Evolutionary conservation across 2,113 vertebrate species (phyloP), one percentile per base, ranked within the genome.

Genomic region (Burhinus oedicnemus): DNA sequence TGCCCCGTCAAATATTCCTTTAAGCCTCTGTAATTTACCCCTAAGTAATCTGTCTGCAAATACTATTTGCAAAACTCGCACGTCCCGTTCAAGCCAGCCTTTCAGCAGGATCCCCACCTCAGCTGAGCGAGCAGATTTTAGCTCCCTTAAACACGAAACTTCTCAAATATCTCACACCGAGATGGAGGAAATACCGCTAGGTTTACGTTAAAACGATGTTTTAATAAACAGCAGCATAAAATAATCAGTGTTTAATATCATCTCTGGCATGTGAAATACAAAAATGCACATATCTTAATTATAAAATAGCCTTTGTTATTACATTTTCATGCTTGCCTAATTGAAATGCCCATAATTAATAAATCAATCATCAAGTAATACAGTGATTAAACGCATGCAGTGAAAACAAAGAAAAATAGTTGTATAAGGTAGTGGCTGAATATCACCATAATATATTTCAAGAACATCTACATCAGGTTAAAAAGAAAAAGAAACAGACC

Each of bases 221-320:
- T 98, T 98, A 98, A 98, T 98, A 96, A 98, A 96, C 96, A 98
- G 97, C 97, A 98, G 98, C 98, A 98, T 98, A 98, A 97, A 98
- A 98, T 98, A 97, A 97, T 98, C 98, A 97, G 98, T 98, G 98
- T 98, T 98, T 98, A 98, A 98, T 98, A 97, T 98, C 92, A 97
- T 95, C 98, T 98, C 97, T 98, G 96, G 96, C 97, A 97, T 44
- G 97, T 98, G 96, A 98, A 97, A 97, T 98, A 98, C 98, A 98
- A 97, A 97, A 97, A 98, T 60, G 97, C 95, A 97, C 92, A 36
- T 95, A 91, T 93, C 92, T 97, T 97, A 55, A 82, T 93, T 95
- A 98, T 97, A 97, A 98, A 98, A 98, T 95, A 97, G 95, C 90
- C 94, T 98, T 97, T 97, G 93, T 94, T 77, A 57, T 97, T 98